A percentile compares a stretch with the other conserved stretches of the same genome.
These are phyloP conservation scores for Neria commutata DNA, from an alignment of 2,888 invertebrate species.

Conservation along the genomic window DNA sequence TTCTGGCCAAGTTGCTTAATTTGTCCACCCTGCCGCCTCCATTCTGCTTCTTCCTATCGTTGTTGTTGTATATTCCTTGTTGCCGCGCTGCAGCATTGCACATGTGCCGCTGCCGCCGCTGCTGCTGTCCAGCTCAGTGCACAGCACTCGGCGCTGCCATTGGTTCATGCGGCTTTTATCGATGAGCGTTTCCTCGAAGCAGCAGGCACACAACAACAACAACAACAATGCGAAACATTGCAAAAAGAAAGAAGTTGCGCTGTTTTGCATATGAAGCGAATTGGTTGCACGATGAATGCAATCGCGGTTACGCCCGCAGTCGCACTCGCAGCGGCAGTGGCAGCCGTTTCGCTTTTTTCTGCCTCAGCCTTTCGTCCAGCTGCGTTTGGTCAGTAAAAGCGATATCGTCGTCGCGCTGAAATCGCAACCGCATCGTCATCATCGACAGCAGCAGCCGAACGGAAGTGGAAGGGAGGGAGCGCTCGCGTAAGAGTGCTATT, in stretches of 20 bases:
- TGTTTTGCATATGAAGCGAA: neutral
- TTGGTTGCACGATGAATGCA: neutral
- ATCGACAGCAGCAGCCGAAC: constrained; percentile 28
- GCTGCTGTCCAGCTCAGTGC: constrained; percentile 37
- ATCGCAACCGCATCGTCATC: neutral
- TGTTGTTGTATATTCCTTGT: neutral
- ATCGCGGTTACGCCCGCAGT: neutral
- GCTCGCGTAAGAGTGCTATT: too few species aligned
- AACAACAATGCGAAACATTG: neutral
- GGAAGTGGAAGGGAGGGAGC: too few species aligned
- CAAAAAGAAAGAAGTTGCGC: too few species aligned
- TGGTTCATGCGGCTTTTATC: constrained; percentile 44
- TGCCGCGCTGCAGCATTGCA: neutral
- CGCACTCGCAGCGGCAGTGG: neutral
- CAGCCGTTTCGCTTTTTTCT: neutral
- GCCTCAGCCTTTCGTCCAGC: too few species aligned
- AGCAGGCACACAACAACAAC: neutral
- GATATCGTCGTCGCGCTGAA: neutral
- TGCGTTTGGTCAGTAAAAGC: neutral
- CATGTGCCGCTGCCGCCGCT: neutral
- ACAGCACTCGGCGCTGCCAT: constrained; percentile 45
- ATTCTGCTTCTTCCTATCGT: neutral
- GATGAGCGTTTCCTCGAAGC: constrained; percentile 34
- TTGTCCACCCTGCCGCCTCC: neutral
- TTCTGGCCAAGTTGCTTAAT: neutral